Evolutionary conservation across 2,797 vertebrate genomes (phyloP), one percentile per base, ranked within the genome.

Genomic region (Dromococcyx pavoninus): DNA sequence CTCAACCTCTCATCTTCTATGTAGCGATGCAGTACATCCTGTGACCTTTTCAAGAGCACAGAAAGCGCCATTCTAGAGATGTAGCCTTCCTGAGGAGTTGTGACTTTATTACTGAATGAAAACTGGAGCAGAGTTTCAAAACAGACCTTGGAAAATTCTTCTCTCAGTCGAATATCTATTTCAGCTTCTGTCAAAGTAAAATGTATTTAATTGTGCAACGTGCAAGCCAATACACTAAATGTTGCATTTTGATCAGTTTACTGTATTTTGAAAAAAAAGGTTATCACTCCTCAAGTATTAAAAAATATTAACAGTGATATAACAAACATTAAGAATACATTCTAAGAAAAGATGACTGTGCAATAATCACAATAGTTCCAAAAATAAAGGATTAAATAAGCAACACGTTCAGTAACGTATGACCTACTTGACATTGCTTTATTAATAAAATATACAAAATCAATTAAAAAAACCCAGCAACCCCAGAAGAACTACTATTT

Each of bases 31-130:
- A 99, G 97, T 25, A 99, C 99, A 56, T 99, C 99, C 97, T 99
- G 99, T 54, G 99, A 99, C 85, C 99, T 97, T 97, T 99, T 99
- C 91, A 99, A 98, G 71, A 99, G 99, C 93, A 99, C 99, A 2
- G 99, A 99, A 57, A 99, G 99, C 4, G 99, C 99, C 99, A 99
- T 99, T 75, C 99, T 98, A 32, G 99, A 99, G 97, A 99, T 99
- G 97, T 99, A 99, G 86, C 99, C 99, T 98, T 99, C 99, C 97
- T 99, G 99, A n/a, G 99, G 99, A n/a, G 99, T 99, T 87, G 99
- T 98, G 91, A 99, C 99, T 98, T 99, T 99, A 98, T 99, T 99
- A 98, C 99, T 99, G 98, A 99, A 99, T 95, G 99, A 99, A 97
- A 99, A 99, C 98, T 99, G 99, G 53, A 99, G 98, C 93, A 99